Percentiles rank a stretch among this genome's conserved stretches.
Evolutionary conservation across 2,888 invertebrate genomes (phyloP).

Genomic region (Dendrolimus pini): DNA sequence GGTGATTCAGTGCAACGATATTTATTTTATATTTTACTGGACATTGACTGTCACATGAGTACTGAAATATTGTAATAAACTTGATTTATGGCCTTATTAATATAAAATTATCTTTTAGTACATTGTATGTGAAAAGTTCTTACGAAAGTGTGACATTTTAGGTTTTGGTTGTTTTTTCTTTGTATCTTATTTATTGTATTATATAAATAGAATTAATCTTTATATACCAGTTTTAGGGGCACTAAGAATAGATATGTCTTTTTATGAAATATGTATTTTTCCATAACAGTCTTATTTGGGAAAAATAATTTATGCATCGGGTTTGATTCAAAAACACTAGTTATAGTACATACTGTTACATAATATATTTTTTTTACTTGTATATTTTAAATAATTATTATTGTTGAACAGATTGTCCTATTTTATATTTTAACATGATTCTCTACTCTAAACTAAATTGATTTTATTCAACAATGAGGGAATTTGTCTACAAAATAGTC

Average conservation of each 20-base stretch:
- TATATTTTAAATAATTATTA: conserved; percentile 72
- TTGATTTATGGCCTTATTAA: conserved; percentile 59
- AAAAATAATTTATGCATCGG: conserved; percentile 26
- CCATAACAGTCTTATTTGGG: conserved; percentile 28
- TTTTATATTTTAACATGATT: conserved; percentile 69
- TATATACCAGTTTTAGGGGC: conserved; percentile 4
- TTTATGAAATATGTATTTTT: conserved; percentile 6
- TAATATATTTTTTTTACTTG: conserved; percentile 72
- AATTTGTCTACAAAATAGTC: conserved; percentile 51
- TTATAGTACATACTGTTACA: conserved; percentile 57
- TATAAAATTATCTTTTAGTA: conserved; percentile 31
- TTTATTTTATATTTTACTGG: background rate
- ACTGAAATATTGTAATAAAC: conserved; percentile 32
- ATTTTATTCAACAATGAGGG: conserved; percentile 42
- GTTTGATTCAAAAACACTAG: conserved; percentile 45
- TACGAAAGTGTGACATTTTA: conserved; percentile 11
- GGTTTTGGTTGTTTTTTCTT: background rate
- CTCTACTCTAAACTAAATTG: conserved; percentile 41
- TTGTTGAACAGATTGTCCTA: conserved; percentile 65
- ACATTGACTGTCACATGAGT: conserved; percentile 11
- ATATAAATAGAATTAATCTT: conserved; percentile 6
- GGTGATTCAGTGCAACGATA: background rate
- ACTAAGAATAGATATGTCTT: conserved; percentile 2
- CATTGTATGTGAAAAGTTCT: conserved; percentile 32
- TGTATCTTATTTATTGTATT: conserved; percentile 5